Evolutionary conservation across 2,888 invertebrate species (phyloP).

Genomic region (Melanostoma scalare): DNA sequence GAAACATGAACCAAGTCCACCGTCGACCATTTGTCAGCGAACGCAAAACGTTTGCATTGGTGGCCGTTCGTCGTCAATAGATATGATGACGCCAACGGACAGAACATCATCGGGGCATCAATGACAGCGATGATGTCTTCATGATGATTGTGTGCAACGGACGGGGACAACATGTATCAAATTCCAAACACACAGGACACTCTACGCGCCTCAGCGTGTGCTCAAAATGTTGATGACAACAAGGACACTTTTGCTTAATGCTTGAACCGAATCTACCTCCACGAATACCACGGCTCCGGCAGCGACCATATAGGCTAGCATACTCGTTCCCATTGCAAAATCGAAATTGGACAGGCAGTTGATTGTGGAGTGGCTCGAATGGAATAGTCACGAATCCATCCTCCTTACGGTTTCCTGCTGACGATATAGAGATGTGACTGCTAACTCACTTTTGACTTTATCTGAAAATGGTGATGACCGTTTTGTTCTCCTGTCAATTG

Average conservation of each 20-base stretch:
- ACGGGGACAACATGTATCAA: slow-evolving; percentile 48
- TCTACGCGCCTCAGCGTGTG: slow-evolving; percentile 13
- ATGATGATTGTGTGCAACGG: slow-evolving; percentile 69
- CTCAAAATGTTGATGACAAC: slow-evolving; percentile 57
- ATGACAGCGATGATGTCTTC: slow-evolving; percentile 64
- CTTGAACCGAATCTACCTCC: slow-evolving; percentile 41
- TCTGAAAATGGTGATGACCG: slow-evolving; percentile 54
- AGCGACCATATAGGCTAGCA: slow-evolving; percentile 2
- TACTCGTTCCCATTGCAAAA: slow-evolving; percentile 36
- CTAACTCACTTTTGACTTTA: slow-evolving; percentile 66
- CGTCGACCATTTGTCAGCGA: slow-evolving; percentile 42
- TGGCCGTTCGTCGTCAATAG: slow-evolving; percentile 52
- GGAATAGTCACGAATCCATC: slow-evolving; percentile 23
- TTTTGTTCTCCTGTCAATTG: slow-evolving; percentile 67
- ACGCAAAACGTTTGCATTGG: slow-evolving; percentile 45
- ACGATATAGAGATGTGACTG: slow-evolving; percentile 63
- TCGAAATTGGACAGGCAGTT: slow-evolving; percentile 55
- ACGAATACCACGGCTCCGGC: slow-evolving; percentile 8
- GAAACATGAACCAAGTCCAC: slow-evolving; percentile 60
- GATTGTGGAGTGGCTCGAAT: slow-evolving; percentile 28
- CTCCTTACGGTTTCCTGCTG: slow-evolving; percentile 37
- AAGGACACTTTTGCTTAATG: slow-evolving; percentile 17
- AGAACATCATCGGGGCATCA: slow-evolving; percentile 31
- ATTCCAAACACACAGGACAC: slow-evolving; percentile 53
- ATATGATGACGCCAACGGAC: slow-evolving; percentile 55